Percentiles rank a stretch among this genome's conserved stretches.
phyloP scores from a whole-genome alignment of 2,888 invertebrate genomes.

The Glaucopsyche alexis region DNA sequence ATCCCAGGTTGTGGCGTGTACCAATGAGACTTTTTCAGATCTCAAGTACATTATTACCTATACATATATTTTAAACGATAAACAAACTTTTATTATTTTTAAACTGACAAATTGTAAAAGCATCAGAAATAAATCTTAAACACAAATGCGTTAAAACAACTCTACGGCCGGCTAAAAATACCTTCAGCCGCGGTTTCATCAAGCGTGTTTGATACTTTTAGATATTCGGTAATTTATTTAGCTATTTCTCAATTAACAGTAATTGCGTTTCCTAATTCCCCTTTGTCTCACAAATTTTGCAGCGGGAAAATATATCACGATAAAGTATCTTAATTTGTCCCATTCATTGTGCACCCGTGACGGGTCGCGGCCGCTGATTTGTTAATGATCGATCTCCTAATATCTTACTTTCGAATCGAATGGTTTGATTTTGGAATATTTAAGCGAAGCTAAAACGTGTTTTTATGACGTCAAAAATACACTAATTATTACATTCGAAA shows the following conservation, averaged over 20 bases:
- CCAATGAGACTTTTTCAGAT: no score
- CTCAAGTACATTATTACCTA: no score
- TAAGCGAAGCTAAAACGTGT: neutral
- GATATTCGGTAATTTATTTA: constrained; percentile 13
- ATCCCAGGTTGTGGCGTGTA: no score
- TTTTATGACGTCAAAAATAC: no score
- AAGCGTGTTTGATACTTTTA: neutral
- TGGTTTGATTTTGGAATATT: constrained; percentile 44
- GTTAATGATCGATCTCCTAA: constrained; percentile 55
- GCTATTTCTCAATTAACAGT: constrained; percentile 24
- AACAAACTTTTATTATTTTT: neutral
- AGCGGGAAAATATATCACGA: constrained; percentile 40
- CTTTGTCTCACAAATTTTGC: constrained; percentile 39
- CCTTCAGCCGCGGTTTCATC: neutral
- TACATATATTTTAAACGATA: no score
- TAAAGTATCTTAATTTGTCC: constrained; percentile 44
- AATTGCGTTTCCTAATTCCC: constrained; percentile 26
- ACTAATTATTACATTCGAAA: no score
- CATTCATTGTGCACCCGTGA: constrained; percentile 50
- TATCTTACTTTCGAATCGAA: constrained; percentile 54
- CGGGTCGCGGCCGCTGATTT: constrained; percentile 47
- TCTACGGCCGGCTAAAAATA: constrained; percentile 9
- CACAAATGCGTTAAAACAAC: neutral
- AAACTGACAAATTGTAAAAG: neutral
- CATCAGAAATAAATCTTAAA: neutral